These are phyloP conservation scores for Lethenteron camtschaticum DNA, from an alignment of 2,113 vertebrate species.

Conservation along the genomic window DNA sequence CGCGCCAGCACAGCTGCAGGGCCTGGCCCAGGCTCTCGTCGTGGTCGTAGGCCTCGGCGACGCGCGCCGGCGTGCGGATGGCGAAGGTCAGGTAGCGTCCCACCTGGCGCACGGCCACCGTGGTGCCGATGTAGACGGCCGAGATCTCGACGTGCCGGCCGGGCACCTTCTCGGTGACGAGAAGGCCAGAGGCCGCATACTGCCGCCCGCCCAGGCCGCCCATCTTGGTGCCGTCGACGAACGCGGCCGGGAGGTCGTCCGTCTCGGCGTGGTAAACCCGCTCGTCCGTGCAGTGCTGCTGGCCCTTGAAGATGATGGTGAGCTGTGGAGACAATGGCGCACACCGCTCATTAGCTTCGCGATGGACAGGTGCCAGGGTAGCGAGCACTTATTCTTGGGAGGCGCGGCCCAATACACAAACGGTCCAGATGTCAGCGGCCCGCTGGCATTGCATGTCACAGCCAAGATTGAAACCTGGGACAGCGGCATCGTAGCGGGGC, in stretches of 20 bases:
- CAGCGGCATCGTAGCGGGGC: too few relatives aligned
- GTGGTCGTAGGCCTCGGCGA: slow-evolving; percentile 52
- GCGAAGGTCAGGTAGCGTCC: slow-evolving; percentile 72
- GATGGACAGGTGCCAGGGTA: too few relatives aligned
- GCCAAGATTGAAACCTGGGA: too few relatives aligned
- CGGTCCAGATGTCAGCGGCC: too few relatives aligned
- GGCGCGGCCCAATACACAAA: too few relatives aligned
- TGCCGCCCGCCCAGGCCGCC: slow-evolving; percentile 24
- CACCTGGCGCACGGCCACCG: slow-evolving; percentile 52
- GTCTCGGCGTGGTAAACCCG: slow-evolving; percentile 85
- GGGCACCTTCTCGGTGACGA: slow-evolving; percentile 42
- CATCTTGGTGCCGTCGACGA: slow-evolving; percentile 63
- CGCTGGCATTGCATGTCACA: too few relatives aligned
- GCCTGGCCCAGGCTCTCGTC: slow-evolving; percentile 33
- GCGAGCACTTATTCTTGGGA: too few relatives aligned
- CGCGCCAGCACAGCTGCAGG: slow-evolving; percentile 73
- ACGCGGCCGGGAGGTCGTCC: slow-evolving; percentile 70
- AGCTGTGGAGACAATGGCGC: slow-evolving; percentile 25
- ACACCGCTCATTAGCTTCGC: neutral
- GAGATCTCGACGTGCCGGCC: slow-evolving; percentile 59
- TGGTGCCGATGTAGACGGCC: slow-evolving; percentile 65
- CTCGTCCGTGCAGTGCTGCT: slow-evolving; percentile 69
- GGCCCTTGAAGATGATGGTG: slow-evolving; percentile 86
- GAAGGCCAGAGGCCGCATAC: slow-evolving; percentile 30
- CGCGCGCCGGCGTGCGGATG: slow-evolving; percentile 50